phyloP scores from a whole-genome alignment of 1,140 invertebrate species.

The Cecropterus lyciades region DNA sequence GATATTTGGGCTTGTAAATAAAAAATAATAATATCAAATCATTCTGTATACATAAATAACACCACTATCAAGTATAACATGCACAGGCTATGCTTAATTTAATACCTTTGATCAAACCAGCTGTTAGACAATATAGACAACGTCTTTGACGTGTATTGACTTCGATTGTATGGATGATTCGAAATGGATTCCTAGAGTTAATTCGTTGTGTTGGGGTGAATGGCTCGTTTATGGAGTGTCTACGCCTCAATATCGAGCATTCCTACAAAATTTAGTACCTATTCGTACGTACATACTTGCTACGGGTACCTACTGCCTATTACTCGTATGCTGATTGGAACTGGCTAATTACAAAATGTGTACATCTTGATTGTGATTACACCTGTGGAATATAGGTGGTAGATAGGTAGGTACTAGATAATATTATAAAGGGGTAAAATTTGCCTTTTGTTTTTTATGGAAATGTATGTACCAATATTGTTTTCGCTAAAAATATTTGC shows the following conservation, averaged over 20 bases:
- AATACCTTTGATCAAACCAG: constrained; percentile 23
- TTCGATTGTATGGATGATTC: constrained; percentile 33
- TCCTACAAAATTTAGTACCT: constrained; percentile 19
- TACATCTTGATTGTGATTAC: constrained; percentile 7
- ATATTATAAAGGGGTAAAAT: no score
- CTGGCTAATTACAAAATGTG: constrained; percentile 13
- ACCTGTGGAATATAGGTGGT: not conserved
- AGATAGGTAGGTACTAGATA: no score
- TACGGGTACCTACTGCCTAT: constrained; percentile 6
- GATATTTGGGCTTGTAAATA: no score
- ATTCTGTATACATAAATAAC: not conserved
- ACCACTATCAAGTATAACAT: constrained; percentile 1
- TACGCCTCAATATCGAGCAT: constrained; percentile 25
- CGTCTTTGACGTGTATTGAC: constrained; percentile 56
- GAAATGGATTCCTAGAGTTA: constrained; percentile 52
- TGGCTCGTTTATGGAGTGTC: constrained; percentile 35
- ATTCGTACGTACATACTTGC: not conserved
- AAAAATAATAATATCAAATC: no score
- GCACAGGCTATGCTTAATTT: constrained; percentile 7
- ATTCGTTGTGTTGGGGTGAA: constrained; percentile 51
- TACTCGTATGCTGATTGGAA: constrained; percentile 7
- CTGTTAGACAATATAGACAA: constrained; percentile 37
- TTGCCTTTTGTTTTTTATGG: no score
- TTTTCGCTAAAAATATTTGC: no score
- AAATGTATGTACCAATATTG: no score